phyloP scores from a whole-genome alignment of 2,888 invertebrate genomes.

The Aspidapion aeneum region DNA sequence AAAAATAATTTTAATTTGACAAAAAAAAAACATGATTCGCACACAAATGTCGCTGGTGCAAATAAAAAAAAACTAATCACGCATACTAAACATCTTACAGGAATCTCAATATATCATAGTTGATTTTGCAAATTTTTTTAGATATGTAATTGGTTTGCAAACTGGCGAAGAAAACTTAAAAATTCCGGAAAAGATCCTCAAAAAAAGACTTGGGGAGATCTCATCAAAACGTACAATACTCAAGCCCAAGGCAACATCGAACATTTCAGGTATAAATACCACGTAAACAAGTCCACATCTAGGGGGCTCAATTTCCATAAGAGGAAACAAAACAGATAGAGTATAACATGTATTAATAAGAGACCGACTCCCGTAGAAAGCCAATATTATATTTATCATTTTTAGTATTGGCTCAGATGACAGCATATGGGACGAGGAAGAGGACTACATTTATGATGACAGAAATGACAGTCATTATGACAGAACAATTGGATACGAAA shows the following conservation, averaged over 20 bases:
- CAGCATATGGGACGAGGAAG: slow-evolving; percentile 74
- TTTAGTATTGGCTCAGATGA: slow-evolving; percentile 70
- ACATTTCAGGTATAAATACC: slow-evolving; percentile 51
- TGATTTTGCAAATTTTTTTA: slow-evolving; percentile 36
- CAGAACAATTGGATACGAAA: background rate
- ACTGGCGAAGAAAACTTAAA: slow-evolving; percentile 75
- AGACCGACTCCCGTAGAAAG: too few relatives aligned
- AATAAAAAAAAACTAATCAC: too few relatives aligned
- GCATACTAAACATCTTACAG: too few relatives aligned
- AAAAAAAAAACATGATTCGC: too few relatives aligned
- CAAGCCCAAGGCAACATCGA: slow-evolving; percentile 76
- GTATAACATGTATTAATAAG: too few relatives aligned
- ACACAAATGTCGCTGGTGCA: too few relatives aligned
- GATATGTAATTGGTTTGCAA: slow-evolving; percentile 83
- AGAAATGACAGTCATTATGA: slow-evolving; percentile 27
- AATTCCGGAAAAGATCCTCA: slow-evolving; percentile 68
- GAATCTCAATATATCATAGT: too few relatives aligned
- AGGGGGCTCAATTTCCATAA: too few relatives aligned
- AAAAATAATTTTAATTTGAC: too few relatives aligned
- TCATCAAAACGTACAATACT: slow-evolving; percentile 68
- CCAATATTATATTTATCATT: too few relatives aligned
- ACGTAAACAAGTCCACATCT: background rate
- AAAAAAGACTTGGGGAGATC: slow-evolving; percentile 69
- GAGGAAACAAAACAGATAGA: too few relatives aligned
- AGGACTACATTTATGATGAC: slow-evolving; percentile 37